Conservation (phyloP, 2,888 invertebrate genomes). For the Drosophila dives region DNA sequence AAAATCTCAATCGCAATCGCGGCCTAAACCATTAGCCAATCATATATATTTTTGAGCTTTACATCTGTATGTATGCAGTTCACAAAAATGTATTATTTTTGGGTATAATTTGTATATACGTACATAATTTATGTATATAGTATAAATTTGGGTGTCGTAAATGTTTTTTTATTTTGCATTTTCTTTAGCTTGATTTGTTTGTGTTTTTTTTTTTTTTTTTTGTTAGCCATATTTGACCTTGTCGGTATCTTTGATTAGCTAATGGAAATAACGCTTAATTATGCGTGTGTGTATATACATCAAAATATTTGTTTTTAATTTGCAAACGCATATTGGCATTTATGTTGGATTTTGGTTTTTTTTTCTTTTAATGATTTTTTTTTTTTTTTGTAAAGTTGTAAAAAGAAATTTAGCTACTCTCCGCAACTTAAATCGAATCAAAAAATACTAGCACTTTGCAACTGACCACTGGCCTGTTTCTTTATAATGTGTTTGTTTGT, state of each 20-base stretch:
- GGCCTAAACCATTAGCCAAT: slow-evolving; percentile 15
- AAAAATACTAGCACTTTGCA: slow-evolving; percentile 72
- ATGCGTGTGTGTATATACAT: slow-evolving; percentile 66
- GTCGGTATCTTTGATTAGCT: slow-evolving; percentile 51
- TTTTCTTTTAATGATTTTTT: neutral
- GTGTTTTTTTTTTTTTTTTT: neutral
- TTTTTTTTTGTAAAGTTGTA: slow-evolving; percentile 60
- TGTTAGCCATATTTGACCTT: slow-evolving; percentile 21
- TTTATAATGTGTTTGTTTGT: neutral
- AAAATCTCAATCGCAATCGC: slow-evolving; percentile 6
- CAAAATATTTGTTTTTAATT: slow-evolving; percentile 59
- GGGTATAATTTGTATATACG: slow-evolving; percentile 7
- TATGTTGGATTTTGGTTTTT: neutral
- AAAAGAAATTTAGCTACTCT: slow-evolving; percentile 76
- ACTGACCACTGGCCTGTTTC: slow-evolving; percentile 45
- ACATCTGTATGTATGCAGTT: slow-evolving; percentile 3
- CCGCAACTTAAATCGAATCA: slow-evolving; percentile 67
- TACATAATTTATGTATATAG: slow-evolving; percentile 12
- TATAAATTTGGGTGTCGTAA: slow-evolving; percentile 55
- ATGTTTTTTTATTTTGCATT: slow-evolving; percentile 9
- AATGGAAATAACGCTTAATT: slow-evolving; percentile 65
- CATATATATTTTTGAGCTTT: slow-evolving; percentile 35
- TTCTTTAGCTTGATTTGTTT: neutral
- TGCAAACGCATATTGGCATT: slow-evolving; percentile 55
- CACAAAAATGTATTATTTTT: slow-evolving; percentile 25